Evolutionary conservation across 2,797 vertebrate genomes (phyloP).

Genomic region (Lacerta bilineata): DNA sequence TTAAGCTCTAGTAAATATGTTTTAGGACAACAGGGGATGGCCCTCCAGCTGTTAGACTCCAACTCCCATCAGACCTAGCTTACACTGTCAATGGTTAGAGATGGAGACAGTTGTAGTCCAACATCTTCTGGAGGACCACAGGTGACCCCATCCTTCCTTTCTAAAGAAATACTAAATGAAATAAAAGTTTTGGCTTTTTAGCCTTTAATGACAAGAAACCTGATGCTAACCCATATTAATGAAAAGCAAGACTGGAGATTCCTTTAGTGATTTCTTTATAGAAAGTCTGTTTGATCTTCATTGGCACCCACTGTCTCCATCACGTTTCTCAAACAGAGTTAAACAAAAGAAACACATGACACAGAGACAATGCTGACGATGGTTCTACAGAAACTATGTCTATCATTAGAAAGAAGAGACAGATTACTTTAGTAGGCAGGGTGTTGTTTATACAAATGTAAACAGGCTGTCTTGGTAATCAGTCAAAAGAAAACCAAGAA

Average conservation of each 20-base stretch:
- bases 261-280: conserved; percentile 31
- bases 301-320: conserved; percentile 17
- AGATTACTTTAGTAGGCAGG: conserved; percentile 42
- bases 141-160: neutral
- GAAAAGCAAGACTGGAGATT: conserved; percentile 37
- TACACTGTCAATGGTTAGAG: neutral
- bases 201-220: conserved; percentile 38
- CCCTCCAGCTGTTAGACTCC: neutral
- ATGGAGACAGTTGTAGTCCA: neutral
- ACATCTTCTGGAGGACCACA: neutral
- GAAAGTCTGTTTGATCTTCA: conserved; percentile 55
- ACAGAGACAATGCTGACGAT: conserved; percentile 30
- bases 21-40: neutral
- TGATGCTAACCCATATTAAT: conserved; percentile 45
- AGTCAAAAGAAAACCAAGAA: conserved; percentile 38
- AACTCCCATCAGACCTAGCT: neutral
- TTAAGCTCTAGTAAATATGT: neutral
- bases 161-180: conserved; percentile 7
- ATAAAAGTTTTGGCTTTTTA: conserved; percentile 50
- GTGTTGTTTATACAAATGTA: conserved; percentile 45
- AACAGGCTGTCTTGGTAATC: conserved; percentile 38
- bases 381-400: conserved; percentile 43
- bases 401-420: conserved; percentile 22
- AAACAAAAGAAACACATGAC: conserved; percentile 29
- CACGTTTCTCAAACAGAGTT: conserved; percentile 48